Evolutionary conservation across 2,888 invertebrate genomes (phyloP), one percentile per base, ranked within the genome.

Genomic region (Drosophila neutralis): DNA sequence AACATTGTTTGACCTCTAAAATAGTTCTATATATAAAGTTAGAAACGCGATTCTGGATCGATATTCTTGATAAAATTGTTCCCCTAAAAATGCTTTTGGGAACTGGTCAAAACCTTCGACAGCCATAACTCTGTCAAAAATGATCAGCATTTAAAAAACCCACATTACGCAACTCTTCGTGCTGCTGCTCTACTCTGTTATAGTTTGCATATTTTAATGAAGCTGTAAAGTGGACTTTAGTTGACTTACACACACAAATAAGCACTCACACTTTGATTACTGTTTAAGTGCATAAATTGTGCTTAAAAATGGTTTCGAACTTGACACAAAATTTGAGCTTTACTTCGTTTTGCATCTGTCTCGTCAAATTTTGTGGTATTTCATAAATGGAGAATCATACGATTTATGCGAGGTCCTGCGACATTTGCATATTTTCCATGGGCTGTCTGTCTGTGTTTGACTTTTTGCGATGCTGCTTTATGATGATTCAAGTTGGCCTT

Each of bases 401-500:
- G 84, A 85, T 78, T 81, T 85, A 86, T 85, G 82, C 82, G 76
- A 73, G 61, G 73, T 65, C 64, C 72, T 76, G 73, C 60, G 67
- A 86, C 73, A 85, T 85, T 85, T 85, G 84, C 87, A 85, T 86
- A 86, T 86, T 79, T 84, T 62, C 58, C 49, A 65, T 75, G 67
- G 42, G 21, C 42, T 70, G 35, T 64, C 36, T 54, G 63, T 36
- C 35, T 63, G 35, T 35, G 51, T 40, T 63, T 21, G 10, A n/a
- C 33, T 52, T 63, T 57, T 60, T 59, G 29, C 49, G 59, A 67
- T 59, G 72, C 61, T 74, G 74, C 70, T 69, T 72, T 84, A 84
- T 83, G 85, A 83, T 78, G 84, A 73, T 86, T 79, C 81, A 77
- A 84, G 79, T 85, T 84, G 82, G 72, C 77, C 83, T 85, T 85